These are phyloP conservation scores for Heliconius melpomene DNA, from an alignment of 1,140 invertebrate species.

Conservation along the genomic window DNA sequence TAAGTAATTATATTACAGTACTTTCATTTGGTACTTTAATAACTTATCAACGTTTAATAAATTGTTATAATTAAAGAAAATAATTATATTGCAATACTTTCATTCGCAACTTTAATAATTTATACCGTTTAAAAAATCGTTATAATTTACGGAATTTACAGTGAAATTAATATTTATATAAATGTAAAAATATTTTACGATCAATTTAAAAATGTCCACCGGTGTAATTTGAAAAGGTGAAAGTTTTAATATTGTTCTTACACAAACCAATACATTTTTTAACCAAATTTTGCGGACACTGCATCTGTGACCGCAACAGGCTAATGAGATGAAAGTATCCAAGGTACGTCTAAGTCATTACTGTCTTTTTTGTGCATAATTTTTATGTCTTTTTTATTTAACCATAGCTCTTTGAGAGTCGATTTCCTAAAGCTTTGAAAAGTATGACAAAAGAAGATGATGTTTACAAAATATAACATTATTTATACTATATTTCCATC, in stretches of 20 bases:
- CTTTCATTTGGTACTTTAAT: too few species aligned
- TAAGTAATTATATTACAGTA: background rate
- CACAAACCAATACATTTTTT: conserved; percentile 56
- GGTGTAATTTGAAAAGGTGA: conserved; percentile 46
- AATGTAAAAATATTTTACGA: background rate
- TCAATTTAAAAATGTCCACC: background rate
- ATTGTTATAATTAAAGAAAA: background rate
- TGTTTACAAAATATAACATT: too few species aligned
- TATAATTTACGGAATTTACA: background rate
- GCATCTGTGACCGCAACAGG: conserved; percentile 54
- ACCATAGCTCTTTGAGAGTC: background rate
- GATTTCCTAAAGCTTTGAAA: background rate
- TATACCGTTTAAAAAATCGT: background rate
- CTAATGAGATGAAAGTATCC: conserved; percentile 72
- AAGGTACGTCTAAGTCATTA: conserved; percentile 46
- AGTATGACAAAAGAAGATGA: too few species aligned
- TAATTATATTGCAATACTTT: background rate
- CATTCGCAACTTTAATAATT: background rate
- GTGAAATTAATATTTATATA: background rate
- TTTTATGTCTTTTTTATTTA: conserved; percentile 15
- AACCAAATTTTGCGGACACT: conserved; percentile 51
- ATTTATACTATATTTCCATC: too few species aligned
- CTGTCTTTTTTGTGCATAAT: conserved; percentile 45
- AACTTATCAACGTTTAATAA: too few species aligned
- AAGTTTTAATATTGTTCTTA: conserved; percentile 64